Percentiles rank a stretch among this genome's conserved stretches.
phyloP scores from a whole-genome alignment of 1,140 invertebrate species.

The Hyphantria cunea region DNA sequence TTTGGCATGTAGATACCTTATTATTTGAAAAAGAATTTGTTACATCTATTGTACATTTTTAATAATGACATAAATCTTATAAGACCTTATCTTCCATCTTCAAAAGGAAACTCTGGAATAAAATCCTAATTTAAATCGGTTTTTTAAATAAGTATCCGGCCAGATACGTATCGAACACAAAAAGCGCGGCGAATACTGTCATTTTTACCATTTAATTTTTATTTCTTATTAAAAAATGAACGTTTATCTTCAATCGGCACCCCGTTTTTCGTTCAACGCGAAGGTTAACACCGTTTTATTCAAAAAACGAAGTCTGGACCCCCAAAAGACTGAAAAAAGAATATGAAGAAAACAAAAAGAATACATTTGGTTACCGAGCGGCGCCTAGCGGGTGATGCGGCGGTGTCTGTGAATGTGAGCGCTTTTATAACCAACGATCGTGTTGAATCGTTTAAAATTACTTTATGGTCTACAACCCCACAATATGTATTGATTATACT shows the following conservation, averaged over 20 bases:
- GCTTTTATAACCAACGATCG: slow-evolving; percentile 54
- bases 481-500: too few species aligned
- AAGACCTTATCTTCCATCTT: too few species aligned
- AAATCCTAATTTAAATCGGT: slow-evolving; percentile 53
- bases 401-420: slow-evolving; percentile 75
- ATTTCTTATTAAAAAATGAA: slow-evolving; percentile 41
- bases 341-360: slow-evolving; percentile 63
- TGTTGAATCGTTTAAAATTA: not conserved
- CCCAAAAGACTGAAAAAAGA: slow-evolving; percentile 80
- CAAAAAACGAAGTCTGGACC: slow-evolving; percentile 75
- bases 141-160: slow-evolving; percentile 50
- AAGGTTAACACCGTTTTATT: slow-evolving; percentile 81
- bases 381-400: slow-evolving; percentile 75
- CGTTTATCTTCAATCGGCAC: slow-evolving; percentile 79
- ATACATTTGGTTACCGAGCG: slow-evolving; percentile 76
- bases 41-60: not conserved
- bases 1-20: too few species aligned
- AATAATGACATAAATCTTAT: slow-evolving; percentile 27
- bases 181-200: slow-evolving; percentile 65
- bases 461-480: too few species aligned
- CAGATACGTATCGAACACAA: slow-evolving; percentile 56
- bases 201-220: slow-evolving; percentile 69
- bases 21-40: too few species aligned
- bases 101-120: slow-evolving; percentile 20
- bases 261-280: slow-evolving; percentile 77